phyloP scores from a whole-genome alignment of 2,888 invertebrate genomes.

The Spilosoma lubricipeda region DNA sequence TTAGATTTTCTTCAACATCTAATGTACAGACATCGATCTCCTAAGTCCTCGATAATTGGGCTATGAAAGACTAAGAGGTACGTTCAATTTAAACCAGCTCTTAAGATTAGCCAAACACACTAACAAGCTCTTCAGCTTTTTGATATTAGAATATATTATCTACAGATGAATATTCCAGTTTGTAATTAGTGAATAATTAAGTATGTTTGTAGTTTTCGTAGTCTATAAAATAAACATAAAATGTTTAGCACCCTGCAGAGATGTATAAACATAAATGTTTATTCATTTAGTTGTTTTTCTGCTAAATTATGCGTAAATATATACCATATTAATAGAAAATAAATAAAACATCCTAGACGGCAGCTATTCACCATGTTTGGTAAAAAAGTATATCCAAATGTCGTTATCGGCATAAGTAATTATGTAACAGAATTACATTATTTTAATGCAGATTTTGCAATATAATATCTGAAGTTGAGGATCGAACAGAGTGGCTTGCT shows the following conservation, averaged over 20 bases:
- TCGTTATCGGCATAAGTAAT: background rate
- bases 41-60: no score
- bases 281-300: background rate
- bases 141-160: background rate
- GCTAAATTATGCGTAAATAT: background rate
- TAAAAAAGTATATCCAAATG: background rate
- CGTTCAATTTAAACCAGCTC: no score
- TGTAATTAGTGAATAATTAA: conserved; percentile 42
- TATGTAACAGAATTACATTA: background rate
- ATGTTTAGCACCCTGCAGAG: background rate
- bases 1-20: no score
- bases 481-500: no score
- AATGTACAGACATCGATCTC: no score
- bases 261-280: background rate
- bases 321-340: background rate
- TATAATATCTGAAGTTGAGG: background rate
- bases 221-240: background rate
- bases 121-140: no score
- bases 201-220: conserved; percentile 28
- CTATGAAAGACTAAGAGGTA: no score
- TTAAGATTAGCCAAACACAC: no score
- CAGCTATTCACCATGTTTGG: background rate
- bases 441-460: background rate
- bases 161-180: conserved; percentile 28
- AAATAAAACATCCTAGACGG: background rate